Evolutionary conservation across 2,113 vertebrate genomes (phyloP), one percentile per base, ranked within the genome.

Genomic region (Channa argus): DNA sequence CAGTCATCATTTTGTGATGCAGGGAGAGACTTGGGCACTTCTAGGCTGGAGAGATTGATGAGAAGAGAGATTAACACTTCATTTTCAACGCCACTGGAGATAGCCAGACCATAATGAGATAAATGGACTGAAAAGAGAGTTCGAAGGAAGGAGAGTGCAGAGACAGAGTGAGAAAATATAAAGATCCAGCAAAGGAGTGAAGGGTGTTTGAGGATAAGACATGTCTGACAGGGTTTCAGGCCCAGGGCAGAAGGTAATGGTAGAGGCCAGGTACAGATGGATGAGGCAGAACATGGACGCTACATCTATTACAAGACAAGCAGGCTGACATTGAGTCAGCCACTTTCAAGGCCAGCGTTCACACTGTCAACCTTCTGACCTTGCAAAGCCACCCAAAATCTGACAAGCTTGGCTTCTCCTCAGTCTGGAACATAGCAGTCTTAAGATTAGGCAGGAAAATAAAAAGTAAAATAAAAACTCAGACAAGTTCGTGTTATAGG

Each of bases 41-140:
- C 69, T 49, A 74, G 89, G 88, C 80, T 90, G 88, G 81, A 38
- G 92, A 94, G 94, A 94, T 90, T 92, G 93, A 93, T 82, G 91
- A 94, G 92, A 93, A 87, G 41, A 75, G 89, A 93, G 91, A 94
- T 94, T 92, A 92, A 91, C 90, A 90, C 91, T 92, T 93, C 91
- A 93, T 94, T 94, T 93, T 89, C 86, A 84, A 85, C 79, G 70
- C 87, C 89, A 87, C 86, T 85, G 83, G 90, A 92, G 90, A 93
- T 86, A 89, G 78, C 80, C 80, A 47, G 83, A 65, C 70, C 84
- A 74, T 92, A 91, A 92, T 89, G 91, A 92, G 89, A 92, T 80
- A 90, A 91, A 92, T 83, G 88, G 74, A 86, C 80, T 75, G 72
- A 77, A 88, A 89, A 88, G 69, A 88, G 76, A 86, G 65, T 84